Evolutionary conservation across 23 tunicate species (phyloP).

Genomic region (Botrylloides violaceus): DNA sequence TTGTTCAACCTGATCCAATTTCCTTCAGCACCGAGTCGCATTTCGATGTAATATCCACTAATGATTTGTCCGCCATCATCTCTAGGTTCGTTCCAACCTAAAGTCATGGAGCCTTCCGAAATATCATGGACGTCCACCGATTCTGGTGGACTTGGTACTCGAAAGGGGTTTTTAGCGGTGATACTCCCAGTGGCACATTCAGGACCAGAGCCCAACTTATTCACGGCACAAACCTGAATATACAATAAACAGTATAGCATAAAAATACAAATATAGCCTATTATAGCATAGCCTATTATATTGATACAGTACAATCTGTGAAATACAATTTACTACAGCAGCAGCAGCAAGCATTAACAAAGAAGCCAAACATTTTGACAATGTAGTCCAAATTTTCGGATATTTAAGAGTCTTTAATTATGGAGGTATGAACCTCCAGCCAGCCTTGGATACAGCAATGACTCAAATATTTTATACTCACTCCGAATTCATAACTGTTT

Average conservation of each 20-base stretch:
- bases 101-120: constrained; percentile 26
- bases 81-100: constrained; percentile 29
- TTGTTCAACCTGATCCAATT: constrained; percentile 32
- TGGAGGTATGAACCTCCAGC: too few species aligned
- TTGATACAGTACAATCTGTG: too few species aligned
- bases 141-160: constrained; percentile 27
- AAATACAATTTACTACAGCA: too few species aligned
- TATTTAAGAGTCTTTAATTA: too few species aligned
- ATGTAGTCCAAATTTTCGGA: too few species aligned
- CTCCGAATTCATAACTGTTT: constrained; percentile 34
- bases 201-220: constrained; percentile 28
- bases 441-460: too few species aligned
- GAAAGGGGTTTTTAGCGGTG: constrained; percentile 22
- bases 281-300: too few species aligned
- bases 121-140: constrained; percentile 26
- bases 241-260: background rate
- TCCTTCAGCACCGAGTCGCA: constrained; percentile 18
- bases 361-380: too few species aligned
- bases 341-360: too few species aligned
- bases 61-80: constrained; percentile 18
- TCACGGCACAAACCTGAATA: constrained; percentile 22
- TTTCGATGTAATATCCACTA: constrained; percentile 38
- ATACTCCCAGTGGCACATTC: constrained; percentile 9
- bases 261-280: background rate
- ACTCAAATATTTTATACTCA: background rate